These are phyloP conservation scores for Phyllotreta striolata DNA, from an alignment of 2,888 invertebrate genomes.

Conservation along the genomic window DNA sequence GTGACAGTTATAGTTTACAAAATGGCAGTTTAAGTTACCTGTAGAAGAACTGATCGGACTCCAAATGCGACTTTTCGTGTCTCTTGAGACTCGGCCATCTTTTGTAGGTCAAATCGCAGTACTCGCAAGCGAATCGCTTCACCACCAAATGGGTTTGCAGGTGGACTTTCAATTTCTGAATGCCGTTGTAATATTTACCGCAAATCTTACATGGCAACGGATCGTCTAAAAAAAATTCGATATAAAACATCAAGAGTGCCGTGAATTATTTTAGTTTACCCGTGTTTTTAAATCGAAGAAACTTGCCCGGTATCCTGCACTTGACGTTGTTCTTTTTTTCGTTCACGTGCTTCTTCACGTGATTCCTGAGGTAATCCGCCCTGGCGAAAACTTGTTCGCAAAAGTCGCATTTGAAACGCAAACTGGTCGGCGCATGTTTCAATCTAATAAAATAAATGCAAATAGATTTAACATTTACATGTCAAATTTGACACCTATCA, in stretches of 20 bases:
- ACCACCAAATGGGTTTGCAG: constrained; percentile 40
- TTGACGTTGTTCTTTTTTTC: constrained; percentile 26
- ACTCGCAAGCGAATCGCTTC: constrained; percentile 38
- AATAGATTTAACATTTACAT: too few species aligned
- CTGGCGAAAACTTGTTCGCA: constrained; percentile 38
- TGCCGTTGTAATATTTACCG: constrained; percentile 38
- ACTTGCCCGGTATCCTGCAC: constrained; percentile 36
- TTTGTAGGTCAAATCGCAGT: constrained; percentile 39
- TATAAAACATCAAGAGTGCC: not conserved
- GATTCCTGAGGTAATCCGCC: constrained; percentile 39
- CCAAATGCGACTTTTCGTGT: constrained; percentile 38
- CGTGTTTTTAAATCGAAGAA: constrained; percentile 39
- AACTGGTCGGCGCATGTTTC: constrained; percentile 32
- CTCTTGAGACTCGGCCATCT: constrained; percentile 38
- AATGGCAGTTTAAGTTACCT: constrained; percentile 26
- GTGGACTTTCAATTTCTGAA: constrained; percentile 38
- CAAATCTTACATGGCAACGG: constrained; percentile 40
- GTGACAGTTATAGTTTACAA: not conserved
- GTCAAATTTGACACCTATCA: not conserved
- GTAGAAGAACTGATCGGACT: constrained; percentile 32
- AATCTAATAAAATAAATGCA: constrained; percentile 29
- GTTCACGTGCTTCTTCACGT: constrained; percentile 34
- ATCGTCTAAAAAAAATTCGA: constrained; percentile 31
- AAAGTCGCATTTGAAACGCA: constrained; percentile 33
- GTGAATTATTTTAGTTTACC: constrained; percentile 21